These are phyloP conservation scores for Cynopterus sphinx DNA, from an alignment of 2,797 vertebrate species.

Conservation along the genomic window DNA sequence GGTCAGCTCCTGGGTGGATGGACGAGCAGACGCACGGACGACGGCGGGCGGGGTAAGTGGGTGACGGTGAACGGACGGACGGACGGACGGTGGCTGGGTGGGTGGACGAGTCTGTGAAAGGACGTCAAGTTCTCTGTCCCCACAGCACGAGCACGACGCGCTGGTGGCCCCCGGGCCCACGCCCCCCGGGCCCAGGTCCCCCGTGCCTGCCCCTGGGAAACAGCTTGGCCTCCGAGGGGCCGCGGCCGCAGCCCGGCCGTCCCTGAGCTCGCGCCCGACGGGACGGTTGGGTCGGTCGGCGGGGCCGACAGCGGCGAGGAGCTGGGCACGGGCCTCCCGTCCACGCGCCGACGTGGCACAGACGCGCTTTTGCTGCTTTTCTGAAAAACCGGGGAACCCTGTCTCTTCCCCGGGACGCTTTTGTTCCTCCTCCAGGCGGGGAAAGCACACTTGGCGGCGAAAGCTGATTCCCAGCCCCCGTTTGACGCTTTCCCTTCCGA, in stretches of 20 bases:
- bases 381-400: constrained; percentile 8
- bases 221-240: neutral
- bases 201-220: accelerated
- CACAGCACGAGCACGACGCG: accelerated
- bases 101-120: accelerated
- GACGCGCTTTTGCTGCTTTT: neutral
- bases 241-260: accelerated
- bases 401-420: constrained; percentile 16
- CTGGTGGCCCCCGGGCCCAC: accelerated
- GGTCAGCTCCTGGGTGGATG: no score
- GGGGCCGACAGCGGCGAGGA: neutral
- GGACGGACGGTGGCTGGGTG: accelerated
- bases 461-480: constrained; percentile 56
- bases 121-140: neutral
- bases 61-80: no score
- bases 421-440: constrained; percentile 60
- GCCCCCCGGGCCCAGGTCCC: neutral
- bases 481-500: constrained; percentile 69
- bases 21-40: no score
- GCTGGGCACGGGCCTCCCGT: neutral
- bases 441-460: constrained; percentile 49
- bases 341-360: neutral
- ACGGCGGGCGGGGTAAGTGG: accelerated
- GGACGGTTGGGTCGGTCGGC: accelerated
- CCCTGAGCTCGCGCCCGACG: neutral